These are phyloP conservation scores for Charadrius vociferus DNA, from an alignment of 2,113 vertebrate species.

Conservation along the genomic window DNA sequence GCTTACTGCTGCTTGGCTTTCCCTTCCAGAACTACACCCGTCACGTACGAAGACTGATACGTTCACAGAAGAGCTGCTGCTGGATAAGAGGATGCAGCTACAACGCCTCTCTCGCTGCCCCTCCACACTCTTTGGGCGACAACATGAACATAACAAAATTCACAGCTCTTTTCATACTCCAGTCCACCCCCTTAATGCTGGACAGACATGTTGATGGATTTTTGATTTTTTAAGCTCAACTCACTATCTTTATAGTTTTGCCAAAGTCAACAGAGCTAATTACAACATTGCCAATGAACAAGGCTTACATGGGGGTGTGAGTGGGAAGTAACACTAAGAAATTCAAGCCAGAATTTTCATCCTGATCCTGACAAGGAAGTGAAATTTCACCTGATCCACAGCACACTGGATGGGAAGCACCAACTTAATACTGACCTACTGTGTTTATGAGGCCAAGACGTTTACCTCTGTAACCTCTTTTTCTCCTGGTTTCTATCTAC, in stretches of 20 bases:
- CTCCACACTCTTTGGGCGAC: neutral
- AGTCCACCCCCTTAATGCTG: neutral
- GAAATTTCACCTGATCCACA: neutral
- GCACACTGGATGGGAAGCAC: neutral
- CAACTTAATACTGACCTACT: neutral
- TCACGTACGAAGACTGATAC: neutral
- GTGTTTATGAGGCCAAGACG: neutral
- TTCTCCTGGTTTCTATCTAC: neutral
- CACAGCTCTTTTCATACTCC: neutral
- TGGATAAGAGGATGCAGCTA: neutral
- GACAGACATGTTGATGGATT: neutral
- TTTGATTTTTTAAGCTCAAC: neutral
- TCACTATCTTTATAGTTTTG: neutral
- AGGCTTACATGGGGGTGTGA: neutral
- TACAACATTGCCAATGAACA: neutral
- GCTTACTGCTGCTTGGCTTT: neutral
- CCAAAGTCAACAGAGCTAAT: neutral
- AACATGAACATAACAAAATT: neutral
- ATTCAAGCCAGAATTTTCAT: neutral
- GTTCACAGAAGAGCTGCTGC: neutral
- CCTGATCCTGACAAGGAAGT: neutral
- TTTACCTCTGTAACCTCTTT: neutral
- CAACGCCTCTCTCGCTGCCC: accelerated
- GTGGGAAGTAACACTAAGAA: neutral
- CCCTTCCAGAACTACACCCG: neutral